Evolutionary conservation across 2,113 vertebrate species (phyloP), one percentile per base, ranked within the genome.

Genomic region (Cisticola juncidis): DNA sequence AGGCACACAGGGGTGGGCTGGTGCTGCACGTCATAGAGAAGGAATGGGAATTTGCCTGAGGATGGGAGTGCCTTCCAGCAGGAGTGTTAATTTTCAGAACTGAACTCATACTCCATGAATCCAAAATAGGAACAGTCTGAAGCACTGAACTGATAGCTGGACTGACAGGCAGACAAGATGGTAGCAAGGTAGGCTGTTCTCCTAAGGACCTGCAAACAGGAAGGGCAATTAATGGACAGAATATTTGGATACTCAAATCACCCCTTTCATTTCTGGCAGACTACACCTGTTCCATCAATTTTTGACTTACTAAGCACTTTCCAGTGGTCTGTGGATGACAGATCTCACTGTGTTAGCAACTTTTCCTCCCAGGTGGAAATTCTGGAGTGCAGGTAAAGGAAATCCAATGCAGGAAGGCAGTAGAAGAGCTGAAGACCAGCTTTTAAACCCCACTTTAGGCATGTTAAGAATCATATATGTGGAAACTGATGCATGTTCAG

Each of bases 1-100:
- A 10, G 35, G 21, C 0, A 5, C 28, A 38, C 0, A 4, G 50
- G 21, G 6, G 1, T 2, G 5, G 64, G 69, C 29, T 78, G 70
- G 17, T 57, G 65, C 64, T 60, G 54, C 65, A 18, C 29, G 38
- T n/a, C 57, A 33, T 0, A 4, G 35, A 58, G 33, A n/a, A 21
- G 12, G 35, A 38, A 79, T 2, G 14, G 38, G 23, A 88, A 76
- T 71, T 62, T 81, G 60, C 79, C 38, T 88, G 61, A 1, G 1
- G 51, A 44, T 54, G 29, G 17, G 51, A 82, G 38, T 20, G 58
- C 79, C 22, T 8, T 19, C 25, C 4, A 11, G 18, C 24, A 65
- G 51, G 14, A 58, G 6, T 38, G 48, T 14, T 61, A 28, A 72
- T 85, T 69, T 78, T 72, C 53, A 68, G 53, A 14, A 70, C 72